phyloP scores from a whole-genome alignment of 92 coral and sea anemone species.

The Epizoanthus ramosus region DNA sequence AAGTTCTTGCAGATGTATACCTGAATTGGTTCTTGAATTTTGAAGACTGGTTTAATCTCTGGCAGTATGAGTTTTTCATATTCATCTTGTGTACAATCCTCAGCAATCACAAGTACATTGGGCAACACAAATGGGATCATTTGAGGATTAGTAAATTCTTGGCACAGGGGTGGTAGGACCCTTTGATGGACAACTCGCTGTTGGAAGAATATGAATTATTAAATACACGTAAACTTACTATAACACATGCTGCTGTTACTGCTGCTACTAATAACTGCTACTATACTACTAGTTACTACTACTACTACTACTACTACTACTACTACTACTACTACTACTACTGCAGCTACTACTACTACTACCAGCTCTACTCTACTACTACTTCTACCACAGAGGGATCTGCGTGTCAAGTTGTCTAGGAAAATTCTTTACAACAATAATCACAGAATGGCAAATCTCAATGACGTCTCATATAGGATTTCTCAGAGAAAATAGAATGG shows the following conservation, averaged over 20 bases:
- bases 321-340: no score
- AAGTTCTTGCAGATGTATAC: constrained; percentile 32
- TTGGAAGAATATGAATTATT: neutral
- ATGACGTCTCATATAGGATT: no score
- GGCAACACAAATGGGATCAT: constrained; percentile 97
- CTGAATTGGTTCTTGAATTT: constrained; percentile 94
- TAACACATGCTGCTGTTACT: neutral
- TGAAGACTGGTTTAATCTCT: constrained; percentile 91
- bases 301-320: no score
- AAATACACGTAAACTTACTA: neutral
- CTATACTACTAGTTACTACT: no score
- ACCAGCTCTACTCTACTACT: no score
- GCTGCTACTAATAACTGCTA: neutral
- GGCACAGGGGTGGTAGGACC: constrained; percentile 90
- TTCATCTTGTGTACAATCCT: constrained; percentile 86
- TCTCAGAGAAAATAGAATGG: no score
- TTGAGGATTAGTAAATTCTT: constrained; percentile 88
- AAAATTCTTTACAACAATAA: no score
- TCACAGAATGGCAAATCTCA: no score
- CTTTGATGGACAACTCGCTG: constrained; percentile 94
- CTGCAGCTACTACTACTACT: no score
- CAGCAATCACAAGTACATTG: constrained; percentile 87
- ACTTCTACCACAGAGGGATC: no score
- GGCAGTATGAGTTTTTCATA: constrained; percentile 75
- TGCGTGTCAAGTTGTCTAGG: no score